Evolutionary conservation across 2,797 vertebrate genomes (phyloP).

Genomic region (Clarias pachynema): DNA sequence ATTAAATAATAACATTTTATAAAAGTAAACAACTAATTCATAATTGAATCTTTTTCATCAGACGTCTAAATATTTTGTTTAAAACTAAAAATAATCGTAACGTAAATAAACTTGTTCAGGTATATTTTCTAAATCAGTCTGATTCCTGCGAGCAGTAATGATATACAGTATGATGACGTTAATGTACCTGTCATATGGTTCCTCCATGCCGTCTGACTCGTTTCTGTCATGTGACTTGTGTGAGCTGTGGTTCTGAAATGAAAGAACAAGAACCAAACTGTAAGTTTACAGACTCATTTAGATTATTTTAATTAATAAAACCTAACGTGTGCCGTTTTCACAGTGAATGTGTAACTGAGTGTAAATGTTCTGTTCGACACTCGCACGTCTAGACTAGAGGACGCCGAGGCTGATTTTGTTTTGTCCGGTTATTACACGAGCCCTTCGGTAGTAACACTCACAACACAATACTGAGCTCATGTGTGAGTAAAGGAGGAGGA

Average conservation of each 20-base stretch:
- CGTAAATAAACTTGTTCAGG: too few relatives aligned
- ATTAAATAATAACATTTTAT: not conserved
- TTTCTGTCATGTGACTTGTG: constrained; percentile 64
- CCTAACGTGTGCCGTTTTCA: not conserved
- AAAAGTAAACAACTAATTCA: not conserved
- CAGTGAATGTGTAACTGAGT: not conserved
- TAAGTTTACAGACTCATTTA: not conserved
- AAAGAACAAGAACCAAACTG: not conserved
- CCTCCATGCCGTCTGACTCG: constrained; percentile 72
- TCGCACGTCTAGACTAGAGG: not conserved
- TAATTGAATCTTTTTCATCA: not conserved
- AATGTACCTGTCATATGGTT: constrained; percentile 77
- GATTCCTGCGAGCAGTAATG: not conserved
- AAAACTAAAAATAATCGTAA: too few relatives aligned
- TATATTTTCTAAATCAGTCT: not conserved
- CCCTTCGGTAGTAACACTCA: not conserved
- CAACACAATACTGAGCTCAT: not conserved
- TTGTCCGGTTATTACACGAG: not conserved
- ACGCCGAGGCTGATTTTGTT: not conserved
- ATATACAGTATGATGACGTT: not conserved
- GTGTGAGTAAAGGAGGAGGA: not conserved
- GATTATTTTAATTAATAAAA: not conserved
- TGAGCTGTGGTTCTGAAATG: constrained; percentile 69
- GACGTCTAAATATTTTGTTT: not conserved
- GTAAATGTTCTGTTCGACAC: not conserved